Conservation (phyloP, 2,113 vertebrate species). For the Megaleporinus macrocephalus region DNA sequence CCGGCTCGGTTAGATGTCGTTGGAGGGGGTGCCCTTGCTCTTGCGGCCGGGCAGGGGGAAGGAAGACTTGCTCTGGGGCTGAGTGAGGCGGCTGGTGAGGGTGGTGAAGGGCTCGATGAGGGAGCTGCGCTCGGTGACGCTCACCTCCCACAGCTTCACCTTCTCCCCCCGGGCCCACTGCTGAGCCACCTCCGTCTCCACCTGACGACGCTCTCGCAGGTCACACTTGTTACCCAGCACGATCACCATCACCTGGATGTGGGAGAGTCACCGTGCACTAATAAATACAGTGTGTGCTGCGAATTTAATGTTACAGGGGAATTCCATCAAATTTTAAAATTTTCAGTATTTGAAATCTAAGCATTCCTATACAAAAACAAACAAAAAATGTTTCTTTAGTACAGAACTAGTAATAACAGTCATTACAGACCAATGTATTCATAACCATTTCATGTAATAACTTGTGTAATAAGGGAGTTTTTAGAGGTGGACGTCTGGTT, state of each 20-base stretch:
- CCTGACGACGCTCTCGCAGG: slow-evolving; percentile 86
- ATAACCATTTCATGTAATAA: too few species aligned
- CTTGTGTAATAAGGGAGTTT: too few species aligned
- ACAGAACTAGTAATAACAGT: too few species aligned
- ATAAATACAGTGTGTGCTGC: too few species aligned
- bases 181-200: slow-evolving; percentile 87
- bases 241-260: slow-evolving; percentile 85
- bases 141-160: slow-evolving; percentile 95
- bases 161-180: slow-evolving; percentile 91
- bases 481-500: too few species aligned
- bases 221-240: slow-evolving; percentile 93
- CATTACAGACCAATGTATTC: too few species aligned
- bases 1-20: slow-evolving; percentile 77
- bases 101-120: slow-evolving; percentile 91
- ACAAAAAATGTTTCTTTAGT: too few species aligned
- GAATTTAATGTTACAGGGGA: too few species aligned
- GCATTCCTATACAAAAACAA: too few species aligned
- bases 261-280: neutral
- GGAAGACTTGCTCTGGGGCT: slow-evolving; percentile 91
- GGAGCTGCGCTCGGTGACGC: slow-evolving; percentile 84
- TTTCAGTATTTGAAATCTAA: too few species aligned
- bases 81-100: slow-evolving; percentile 91
- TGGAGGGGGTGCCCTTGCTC: slow-evolving; percentile 85
- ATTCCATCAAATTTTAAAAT: too few species aligned
- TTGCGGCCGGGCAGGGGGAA: slow-evolving; percentile 93